Base-by-base conservation (phyloP, 1,140 invertebrate genomes). In the Heliconius hermathena region DNA sequence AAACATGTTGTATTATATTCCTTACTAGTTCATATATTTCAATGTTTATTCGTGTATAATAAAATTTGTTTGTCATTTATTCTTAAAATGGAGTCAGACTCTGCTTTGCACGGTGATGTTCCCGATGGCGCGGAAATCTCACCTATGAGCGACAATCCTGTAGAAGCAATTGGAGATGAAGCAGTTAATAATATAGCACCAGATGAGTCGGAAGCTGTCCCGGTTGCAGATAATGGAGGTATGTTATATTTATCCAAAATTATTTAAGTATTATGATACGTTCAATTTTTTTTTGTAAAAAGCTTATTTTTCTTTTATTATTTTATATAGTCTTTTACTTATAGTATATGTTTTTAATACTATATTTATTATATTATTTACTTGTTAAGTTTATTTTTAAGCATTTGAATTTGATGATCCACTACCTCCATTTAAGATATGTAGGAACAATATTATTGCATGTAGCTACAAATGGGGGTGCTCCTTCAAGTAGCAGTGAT, bases 111-210 rank as follows among this genome's bases (percentile, higher is more conserved):
- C 70, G 87, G 87, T 80, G 93, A 93, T 87, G 86, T 90, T 83
- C 85, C 90, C 81, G 93, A 93, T 94, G 92, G 94, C 91, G 93
- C 90, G 89, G 91, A 93, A 93, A 91, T 92, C 85, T 93, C 89
- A 71, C 91, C 91, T 83, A 85, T 91, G 83, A 88, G 86, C 79
- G 93, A 93, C 87, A 91, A 89, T 81, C 90, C 90, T 83, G 82
- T 87, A 74, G 92, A 93, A 86, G 88, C 87, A 79, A 78, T 88
- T 80, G 88, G 84, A 70, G 92, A 95, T 82, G 84, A 90, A 79
- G 88, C 87, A 85, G 92, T 92, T 81, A 90, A 90, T 84, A 93
- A 94, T 84, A 83, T 90, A 83, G 82, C 85, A 71, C 82, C 84
- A 75, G 87, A 92, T 49, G 89, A 92, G 74, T 85, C 89, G n/a